phyloP scores from a whole-genome alignment of 2,113 vertebrate species.

The Puffinus mauretanicus region DNA sequence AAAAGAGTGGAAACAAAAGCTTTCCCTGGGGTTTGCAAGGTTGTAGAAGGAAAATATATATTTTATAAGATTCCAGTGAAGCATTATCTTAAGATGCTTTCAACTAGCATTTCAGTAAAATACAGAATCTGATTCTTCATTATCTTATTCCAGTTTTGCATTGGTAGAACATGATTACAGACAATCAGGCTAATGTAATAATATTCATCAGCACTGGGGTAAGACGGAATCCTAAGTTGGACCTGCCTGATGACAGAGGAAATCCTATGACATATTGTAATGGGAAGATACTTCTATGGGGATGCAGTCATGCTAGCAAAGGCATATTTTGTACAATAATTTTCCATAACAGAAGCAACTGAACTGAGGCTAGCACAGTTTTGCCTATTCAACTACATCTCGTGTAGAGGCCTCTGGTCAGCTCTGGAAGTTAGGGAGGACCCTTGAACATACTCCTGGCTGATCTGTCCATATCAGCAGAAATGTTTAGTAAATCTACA shows the following conservation, averaged over 20 bases:
- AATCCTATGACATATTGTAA: background rate
- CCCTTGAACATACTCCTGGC: background rate
- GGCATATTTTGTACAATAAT: background rate
- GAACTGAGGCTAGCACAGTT: background rate
- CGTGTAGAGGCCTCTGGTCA: background rate
- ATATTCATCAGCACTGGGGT: background rate
- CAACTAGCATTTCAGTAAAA: background rate
- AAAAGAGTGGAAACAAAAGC: background rate
- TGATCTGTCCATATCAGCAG: background rate
- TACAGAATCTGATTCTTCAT: background rate
- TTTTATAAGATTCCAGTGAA: background rate
- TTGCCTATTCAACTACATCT: background rate
- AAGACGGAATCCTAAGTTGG: background rate
- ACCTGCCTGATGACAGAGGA: background rate
- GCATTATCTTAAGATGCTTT: background rate
- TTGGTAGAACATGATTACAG: background rate
- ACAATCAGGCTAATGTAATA: background rate
- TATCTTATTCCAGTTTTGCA: background rate
- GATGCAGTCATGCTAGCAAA: background rate
- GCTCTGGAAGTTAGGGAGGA: background rate
- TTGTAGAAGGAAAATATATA: background rate
- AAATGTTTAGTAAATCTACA: background rate
- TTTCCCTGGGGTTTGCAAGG: background rate
- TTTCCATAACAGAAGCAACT: background rate
- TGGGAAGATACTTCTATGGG: background rate